Evolutionary conservation across 2,888 invertebrate genomes (phyloP).

Genomic region (Zygaena filipendulae): DNA sequence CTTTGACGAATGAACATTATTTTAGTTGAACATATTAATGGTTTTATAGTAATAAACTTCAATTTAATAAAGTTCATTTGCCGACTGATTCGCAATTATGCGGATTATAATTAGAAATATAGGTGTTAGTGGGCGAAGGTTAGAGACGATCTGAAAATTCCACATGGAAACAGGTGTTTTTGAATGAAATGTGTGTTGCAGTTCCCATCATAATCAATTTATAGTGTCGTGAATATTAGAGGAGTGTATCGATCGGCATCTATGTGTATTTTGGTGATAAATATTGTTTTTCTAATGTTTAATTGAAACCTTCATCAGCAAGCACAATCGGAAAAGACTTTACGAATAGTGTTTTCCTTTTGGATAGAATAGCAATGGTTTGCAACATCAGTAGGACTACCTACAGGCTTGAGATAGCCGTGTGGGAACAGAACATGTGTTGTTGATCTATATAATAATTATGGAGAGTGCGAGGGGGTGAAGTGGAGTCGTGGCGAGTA

Average conservation of each 20-base stretch:
- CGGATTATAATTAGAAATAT: no score
- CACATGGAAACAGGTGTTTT: constrained; percentile 81
- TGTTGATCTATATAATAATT: constrained; percentile 17
- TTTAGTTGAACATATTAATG: background rate
- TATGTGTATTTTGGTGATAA: no score
- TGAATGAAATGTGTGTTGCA: constrained; percentile 71
- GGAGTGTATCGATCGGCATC: constrained; percentile 59
- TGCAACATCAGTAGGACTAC: constrained; percentile 19
- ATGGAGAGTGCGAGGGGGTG: constrained; percentile 45
- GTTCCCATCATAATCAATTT: constrained; percentile 64
- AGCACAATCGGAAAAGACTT: constrained; percentile 6
- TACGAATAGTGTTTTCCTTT: constrained; percentile 8
- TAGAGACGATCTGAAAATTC: constrained; percentile 78
- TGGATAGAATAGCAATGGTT: no score
- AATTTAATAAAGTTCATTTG: constrained; percentile 4
- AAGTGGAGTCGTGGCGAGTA: constrained; percentile 66
- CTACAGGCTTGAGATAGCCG: constrained; percentile 25
- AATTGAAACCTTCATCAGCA: no score
- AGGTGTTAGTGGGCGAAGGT: no score
- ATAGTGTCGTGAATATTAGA: constrained; percentile 59
- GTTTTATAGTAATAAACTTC: constrained; percentile 9
- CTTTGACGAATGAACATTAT: constrained; percentile 39
- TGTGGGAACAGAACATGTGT: constrained; percentile 21
- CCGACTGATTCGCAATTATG: no score
- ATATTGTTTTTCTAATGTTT: no score